A percentile compares a stretch with the other conserved stretches of the same genome.
phyloP scores from a whole-genome alignment of 2,113 vertebrate species.

The Cairina moschata region DNA sequence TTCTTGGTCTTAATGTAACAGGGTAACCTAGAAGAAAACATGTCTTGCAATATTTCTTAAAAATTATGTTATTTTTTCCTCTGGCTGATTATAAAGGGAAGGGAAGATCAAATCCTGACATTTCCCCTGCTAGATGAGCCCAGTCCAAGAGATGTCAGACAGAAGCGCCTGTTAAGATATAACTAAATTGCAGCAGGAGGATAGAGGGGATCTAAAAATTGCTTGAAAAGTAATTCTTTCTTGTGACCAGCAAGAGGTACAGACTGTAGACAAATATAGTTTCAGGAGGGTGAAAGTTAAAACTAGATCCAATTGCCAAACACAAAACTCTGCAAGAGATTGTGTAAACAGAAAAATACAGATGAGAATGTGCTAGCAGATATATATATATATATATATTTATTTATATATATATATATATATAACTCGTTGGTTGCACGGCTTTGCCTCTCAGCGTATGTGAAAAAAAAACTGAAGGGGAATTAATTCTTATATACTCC shows the following conservation, averaged over 20 bases:
- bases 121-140: neutral
- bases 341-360: neutral
- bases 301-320: neutral
- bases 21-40: neutral
- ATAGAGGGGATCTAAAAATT: constrained; percentile 23
- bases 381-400: neutral
- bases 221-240: constrained; percentile 30
- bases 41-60: neutral
- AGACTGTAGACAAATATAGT: neutral
- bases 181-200: neutral
- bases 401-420: too few relatives aligned
- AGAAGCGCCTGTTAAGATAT: neutral
- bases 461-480: neutral
- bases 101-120: neutral
- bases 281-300: neutral
- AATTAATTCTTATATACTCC: neutral
- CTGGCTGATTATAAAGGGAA: neutral
- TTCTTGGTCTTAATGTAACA: neutral
- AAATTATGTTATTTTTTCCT: neutral
- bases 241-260: neutral
- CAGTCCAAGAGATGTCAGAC: neutral
- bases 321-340: neutral
- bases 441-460: neutral
- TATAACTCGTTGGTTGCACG: neutral
- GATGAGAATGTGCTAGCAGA: neutral